A percentile compares a stretch with the other conserved stretches of the same genome.
phyloP scores from a whole-genome alignment of 2,113 vertebrate genomes.

The Rhipidura dahli region DNA sequence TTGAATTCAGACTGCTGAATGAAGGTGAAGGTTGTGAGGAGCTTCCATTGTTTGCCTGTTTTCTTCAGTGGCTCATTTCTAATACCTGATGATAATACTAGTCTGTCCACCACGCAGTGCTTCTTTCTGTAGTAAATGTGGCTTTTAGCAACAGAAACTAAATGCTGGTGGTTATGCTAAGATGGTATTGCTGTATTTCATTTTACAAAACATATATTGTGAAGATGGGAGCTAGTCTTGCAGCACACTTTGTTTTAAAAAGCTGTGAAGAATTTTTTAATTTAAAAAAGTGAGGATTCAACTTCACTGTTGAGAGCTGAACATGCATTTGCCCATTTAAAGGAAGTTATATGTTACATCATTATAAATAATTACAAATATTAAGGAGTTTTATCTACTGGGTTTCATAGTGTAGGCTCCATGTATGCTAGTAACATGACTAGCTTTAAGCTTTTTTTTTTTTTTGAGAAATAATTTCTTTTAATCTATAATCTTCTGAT shows the following conservation, averaged over 20 bases:
- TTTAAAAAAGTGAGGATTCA: neutral
- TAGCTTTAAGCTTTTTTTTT: neutral
- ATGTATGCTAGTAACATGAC: neutral
- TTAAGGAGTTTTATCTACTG: neutral
- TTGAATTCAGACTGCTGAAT: neutral
- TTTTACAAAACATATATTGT: neutral
- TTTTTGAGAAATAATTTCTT: neutral
- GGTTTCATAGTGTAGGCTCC: neutral
- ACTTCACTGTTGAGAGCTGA: neutral
- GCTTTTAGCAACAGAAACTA: neutral
- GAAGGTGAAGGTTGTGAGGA: neutral
- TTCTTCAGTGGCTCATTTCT: neutral
- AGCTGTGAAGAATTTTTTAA: neutral
- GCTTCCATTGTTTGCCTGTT: neutral
- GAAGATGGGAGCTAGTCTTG: neutral
- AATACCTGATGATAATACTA: neutral
- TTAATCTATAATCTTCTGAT: neutral
- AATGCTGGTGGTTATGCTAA: neutral
- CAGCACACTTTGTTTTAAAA: neutral
- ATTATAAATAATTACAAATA: neutral
- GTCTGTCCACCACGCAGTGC: neutral
- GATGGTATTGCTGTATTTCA: neutral
- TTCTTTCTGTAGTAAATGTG: neutral
- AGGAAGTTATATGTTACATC: neutral
- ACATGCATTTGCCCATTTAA: neutral